Base-by-base conservation (phyloP, 2,888 invertebrate genomes). In the Athetis lepigone region DNA sequence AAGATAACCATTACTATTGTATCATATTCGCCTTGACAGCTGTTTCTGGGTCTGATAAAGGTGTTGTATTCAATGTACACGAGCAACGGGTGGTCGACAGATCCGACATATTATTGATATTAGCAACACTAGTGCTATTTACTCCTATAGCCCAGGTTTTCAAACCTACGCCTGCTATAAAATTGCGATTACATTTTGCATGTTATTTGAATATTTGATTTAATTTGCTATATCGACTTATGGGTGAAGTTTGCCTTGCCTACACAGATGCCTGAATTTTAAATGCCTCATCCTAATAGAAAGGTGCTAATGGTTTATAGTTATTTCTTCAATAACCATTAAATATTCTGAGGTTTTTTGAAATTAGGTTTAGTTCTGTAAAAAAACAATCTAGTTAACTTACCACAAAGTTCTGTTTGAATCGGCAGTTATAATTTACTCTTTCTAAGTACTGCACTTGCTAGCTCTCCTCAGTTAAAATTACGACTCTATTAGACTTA, bases 1-100 rank as follows among this genome's bases (percentile, higher is more conserved):
- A 66, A 77, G 80, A 83, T 78, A 56, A 75, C 43, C 55, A 52
- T 39, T 54, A 62, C 63, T 68, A 25, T 52, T 68, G 33, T 73
- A 63, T 68, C 47, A 11, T 59, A 40, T 59, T 59, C 37, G 27
- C 25, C 36, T 42, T 56, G 62, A 71, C 65, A 63, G 73, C 66
- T 67, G 69, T 64, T 66, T 57, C 56, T 59, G 45, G 29, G 59
- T 79, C 61, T 66, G 77, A 70, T 69, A 67, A 62, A 61, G 59
- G 61, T 37, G 59, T 72, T 57, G 23, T 51, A 64, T 57, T 64
- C 51, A 59, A 62, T 56, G 37, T 60, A 60, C 27, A 16, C 13
- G 21, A 63, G 54, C 72, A 18, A 57, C 61, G 67, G 72, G 68
- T 54, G 64, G 72, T 71, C 54, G 39, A 60, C 47, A 36, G 42